These are phyloP conservation scores for Accipiter badius DNA, from an alignment of 2,797 vertebrate genomes.

Conservation along the genomic window DNA sequence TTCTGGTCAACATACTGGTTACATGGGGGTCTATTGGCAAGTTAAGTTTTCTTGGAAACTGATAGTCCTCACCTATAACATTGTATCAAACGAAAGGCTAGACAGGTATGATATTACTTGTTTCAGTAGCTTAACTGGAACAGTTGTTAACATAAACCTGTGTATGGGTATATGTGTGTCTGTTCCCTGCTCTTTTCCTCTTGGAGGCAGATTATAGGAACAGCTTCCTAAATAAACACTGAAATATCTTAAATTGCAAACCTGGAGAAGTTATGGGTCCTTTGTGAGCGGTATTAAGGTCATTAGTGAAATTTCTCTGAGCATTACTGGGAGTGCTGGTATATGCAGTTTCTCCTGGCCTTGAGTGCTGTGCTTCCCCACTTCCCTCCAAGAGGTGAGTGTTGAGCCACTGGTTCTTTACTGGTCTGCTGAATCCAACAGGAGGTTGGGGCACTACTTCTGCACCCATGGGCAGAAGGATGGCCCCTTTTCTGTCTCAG, in stretches of 20 bases:
- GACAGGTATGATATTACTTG: neutral
- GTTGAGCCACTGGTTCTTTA: neutral
- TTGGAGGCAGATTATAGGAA: neutral
- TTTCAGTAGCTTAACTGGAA: neutral
- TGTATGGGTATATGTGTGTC: neutral
- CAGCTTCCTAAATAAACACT: neutral
- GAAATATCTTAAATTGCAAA: neutral
- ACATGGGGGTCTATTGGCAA: neutral
- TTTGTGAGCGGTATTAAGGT: neutral
- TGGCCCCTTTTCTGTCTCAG: neutral
- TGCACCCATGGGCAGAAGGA: neutral
- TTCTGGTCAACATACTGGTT: neutral
- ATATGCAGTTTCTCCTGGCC: neutral
- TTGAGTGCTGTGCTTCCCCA: neutral
- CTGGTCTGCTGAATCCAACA: neutral
- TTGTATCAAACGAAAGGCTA: neutral
- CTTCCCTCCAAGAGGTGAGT: neutral
- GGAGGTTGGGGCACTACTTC: neutral
- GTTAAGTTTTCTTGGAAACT: neutral
- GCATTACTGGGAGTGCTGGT: neutral
- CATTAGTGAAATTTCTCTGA: neutral
- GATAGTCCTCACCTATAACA: neutral
- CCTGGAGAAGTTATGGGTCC: neutral
- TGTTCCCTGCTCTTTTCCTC: neutral
- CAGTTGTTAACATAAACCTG: neutral